Percentiles rank a stretch among this genome's conserved stretches.
Conservation (phyloP, 2,888 invertebrate genomes). For the Taphrorychus bicolor region DNA sequence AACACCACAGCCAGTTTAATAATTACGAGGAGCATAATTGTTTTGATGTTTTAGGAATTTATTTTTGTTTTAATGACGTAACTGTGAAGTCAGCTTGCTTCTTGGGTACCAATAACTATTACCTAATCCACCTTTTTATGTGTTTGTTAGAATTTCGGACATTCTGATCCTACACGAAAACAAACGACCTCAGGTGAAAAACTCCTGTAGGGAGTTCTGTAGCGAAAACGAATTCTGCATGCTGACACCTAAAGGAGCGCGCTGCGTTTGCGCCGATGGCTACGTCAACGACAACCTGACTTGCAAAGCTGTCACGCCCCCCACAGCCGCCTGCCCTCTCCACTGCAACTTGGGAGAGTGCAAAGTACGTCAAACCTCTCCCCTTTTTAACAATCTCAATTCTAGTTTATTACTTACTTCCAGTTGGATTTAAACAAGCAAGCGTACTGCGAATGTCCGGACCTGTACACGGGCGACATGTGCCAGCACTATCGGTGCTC, state of each 20-base stretch:
- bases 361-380: too few species aligned
- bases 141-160: slow-evolving; percentile 64
- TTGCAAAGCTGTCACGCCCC: slow-evolving; percentile 50
- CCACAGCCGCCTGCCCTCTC: slow-evolving; percentile 59
- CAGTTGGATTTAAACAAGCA: slow-evolving; percentile 50
- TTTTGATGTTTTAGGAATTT: too few species aligned
- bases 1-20: too few species aligned
- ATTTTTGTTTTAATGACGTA: too few species aligned
- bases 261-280: slow-evolving; percentile 58
- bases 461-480: slow-evolving; percentile 69
- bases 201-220: slow-evolving; percentile 70
- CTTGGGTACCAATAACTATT: too few species aligned
- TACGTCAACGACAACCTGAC: slow-evolving; percentile 57
- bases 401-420: not conserved
- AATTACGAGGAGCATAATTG: too few species aligned
- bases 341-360: slow-evolving; percentile 70
- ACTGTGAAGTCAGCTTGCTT: too few species aligned
- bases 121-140: not conserved
- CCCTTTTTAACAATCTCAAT: too few species aligned
- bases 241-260: slow-evolving; percentile 54
- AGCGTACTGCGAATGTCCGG: slow-evolving; percentile 70
- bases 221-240: slow-evolving; percentile 68
- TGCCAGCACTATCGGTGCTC: slow-evolving; percentile 77
- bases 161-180: slow-evolving; percentile 72
- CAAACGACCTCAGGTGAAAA: slow-evolving; percentile 64